Base-by-base conservation (phyloP, 2,797 vertebrate species). In the Botia kubotai region DNA sequence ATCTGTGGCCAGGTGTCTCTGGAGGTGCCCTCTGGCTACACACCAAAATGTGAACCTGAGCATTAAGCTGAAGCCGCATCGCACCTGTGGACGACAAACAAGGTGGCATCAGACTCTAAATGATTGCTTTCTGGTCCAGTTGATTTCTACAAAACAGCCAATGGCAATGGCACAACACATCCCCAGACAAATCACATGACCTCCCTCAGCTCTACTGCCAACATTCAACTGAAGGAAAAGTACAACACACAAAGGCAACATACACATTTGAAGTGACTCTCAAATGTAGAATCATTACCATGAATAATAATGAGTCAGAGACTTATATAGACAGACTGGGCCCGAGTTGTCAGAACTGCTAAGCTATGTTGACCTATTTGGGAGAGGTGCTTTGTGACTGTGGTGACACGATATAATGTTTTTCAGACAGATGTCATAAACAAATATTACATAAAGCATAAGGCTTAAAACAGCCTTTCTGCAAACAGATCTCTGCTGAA, bases 401-500 rank as follows among this genome's bases (percentile, higher is more conserved):
- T 6, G 36, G 16, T 46, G 57, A 58, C 53, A 69, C 16, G 62
- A 23, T 19, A 21, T 10, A 2, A 19, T 21, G 12, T 76, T 74
- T 72, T 29, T 65, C 29, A 57, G 43, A 75, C 6, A 52, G 58
- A 14, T 14, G 52, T 23, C 21, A 50, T 62, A 69, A 67, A 72
- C 76, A 72, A 72, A 26, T 26, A 62, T 77, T 21, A 68, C 36
- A 69, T 58, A 74, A 69, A 62, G 70, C 73, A 58, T 26, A 19
- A 60, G 67, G 72, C 62, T 48, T 33, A 21, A 70, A 46, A 62
- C 52, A 60, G 11, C 10, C 36, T 19, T n/a, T 17, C 5, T 46
- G 53, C 17, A 55, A 77, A 77, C 53, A 82, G 43, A 33, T 29
- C 36, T 14, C 23, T 1, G 10, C 21, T 50, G 16, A 36, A 58